A percentile compares a stretch with the other conserved stretches of the same genome.
These are phyloP conservation scores for Phortica variegata DNA, from an alignment of 1,140 invertebrate species.

Conservation along the genomic window DNA sequence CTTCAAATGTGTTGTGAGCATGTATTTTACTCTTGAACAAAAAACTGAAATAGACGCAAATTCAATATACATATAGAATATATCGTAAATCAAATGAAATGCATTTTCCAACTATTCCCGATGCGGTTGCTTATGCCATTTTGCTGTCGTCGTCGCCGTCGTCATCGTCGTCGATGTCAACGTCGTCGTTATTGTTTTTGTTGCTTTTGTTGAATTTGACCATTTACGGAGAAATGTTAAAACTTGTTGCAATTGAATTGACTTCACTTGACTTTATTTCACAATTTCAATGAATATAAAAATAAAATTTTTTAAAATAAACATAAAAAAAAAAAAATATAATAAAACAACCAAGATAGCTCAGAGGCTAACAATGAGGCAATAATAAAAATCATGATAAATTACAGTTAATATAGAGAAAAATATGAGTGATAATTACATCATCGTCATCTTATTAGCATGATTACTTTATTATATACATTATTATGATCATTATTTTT, in stretches of 20 bases:
- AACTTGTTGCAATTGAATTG: constrained; percentile 29
- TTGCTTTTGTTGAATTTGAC: constrained; percentile 33
- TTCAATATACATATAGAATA: too few relatives aligned
- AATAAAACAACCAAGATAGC: too few relatives aligned
- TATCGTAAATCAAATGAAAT: too few relatives aligned
- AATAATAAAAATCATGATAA: constrained; percentile 36
- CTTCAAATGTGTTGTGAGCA: constrained; percentile 32
- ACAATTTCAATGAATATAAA: constrained; percentile 17
- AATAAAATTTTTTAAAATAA: constrained; percentile 17
- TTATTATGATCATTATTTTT: too few relatives aligned
- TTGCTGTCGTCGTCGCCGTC: too few relatives aligned
- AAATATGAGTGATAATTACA: constrained; percentile 4
- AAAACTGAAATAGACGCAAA: too few relatives aligned
- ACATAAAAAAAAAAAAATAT: background rate
- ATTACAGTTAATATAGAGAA: constrained; percentile 35
- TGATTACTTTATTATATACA: too few relatives aligned
- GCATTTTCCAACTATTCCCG: too few relatives aligned
- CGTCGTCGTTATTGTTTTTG: constrained; percentile 14
- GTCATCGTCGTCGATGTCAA: constrained; percentile 10
- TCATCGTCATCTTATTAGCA: too few relatives aligned
- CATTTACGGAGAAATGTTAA: constrained; percentile 52
- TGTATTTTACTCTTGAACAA: too few relatives aligned
- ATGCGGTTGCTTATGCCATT: too few relatives aligned
- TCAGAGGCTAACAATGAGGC: too few relatives aligned
- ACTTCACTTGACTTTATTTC: constrained; percentile 22